Evolutionary conservation across 2,113 vertebrate species (phyloP).

Genomic region (Pardalotus punctatus): DNA sequence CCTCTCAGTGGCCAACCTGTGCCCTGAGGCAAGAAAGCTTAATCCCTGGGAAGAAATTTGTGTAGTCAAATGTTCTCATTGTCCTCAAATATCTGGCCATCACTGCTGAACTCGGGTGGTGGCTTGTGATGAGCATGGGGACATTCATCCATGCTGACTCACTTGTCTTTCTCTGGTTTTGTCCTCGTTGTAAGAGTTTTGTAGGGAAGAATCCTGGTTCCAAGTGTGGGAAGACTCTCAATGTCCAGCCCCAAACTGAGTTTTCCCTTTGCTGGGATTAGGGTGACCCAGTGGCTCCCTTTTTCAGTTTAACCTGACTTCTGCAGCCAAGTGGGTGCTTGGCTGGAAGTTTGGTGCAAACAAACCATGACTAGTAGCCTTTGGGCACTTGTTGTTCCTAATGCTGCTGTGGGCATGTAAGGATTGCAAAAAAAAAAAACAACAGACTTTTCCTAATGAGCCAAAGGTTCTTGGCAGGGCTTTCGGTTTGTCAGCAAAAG

Average conservation of each 20-base stretch:
- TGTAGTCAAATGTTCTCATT: not conserved
- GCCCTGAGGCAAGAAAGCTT: not conserved
- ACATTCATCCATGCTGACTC: not conserved
- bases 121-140: not conserved
- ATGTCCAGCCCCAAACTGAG: not conserved
- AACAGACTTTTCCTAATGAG: conserved; percentile 53
- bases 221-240: not conserved
- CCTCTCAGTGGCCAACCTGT: not conserved
- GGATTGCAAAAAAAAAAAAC: not conserved
- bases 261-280: not conserved
- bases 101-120: not conserved
- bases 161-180: not conserved
- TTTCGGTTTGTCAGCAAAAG: conserved; percentile 72
- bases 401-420: not conserved
- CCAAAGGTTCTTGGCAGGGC: conserved; percentile 69
- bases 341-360: not conserved
- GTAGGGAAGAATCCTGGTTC: not conserved
- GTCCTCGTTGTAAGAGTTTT: not conserved
- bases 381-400: conserved; percentile 68
- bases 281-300: not conserved
- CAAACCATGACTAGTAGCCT: conserved; percentile 52
- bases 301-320: not conserved
- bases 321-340: not conserved
- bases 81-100: not conserved
- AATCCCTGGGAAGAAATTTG: not conserved